phyloP scores from a whole-genome alignment of 2,888 invertebrate species.

The Athripsodes cinereus region DNA sequence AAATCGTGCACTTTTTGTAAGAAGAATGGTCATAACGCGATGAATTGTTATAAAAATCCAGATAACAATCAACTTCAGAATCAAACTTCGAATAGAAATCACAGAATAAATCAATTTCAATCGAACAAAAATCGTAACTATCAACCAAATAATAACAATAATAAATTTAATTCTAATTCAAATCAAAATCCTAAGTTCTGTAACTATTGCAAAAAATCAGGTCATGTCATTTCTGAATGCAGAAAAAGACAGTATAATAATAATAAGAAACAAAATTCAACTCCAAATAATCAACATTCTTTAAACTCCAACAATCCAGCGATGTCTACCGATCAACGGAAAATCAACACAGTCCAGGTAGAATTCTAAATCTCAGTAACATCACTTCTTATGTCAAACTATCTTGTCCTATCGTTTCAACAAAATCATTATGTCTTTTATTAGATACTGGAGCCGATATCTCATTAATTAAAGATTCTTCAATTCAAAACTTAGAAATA shows the following conservation, averaged over 20 bases:
- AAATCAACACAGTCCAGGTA: not conserved
- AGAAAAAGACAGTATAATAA: slow-evolving; percentile 9
- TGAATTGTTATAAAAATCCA: slow-evolving; percentile 1
- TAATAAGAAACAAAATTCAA: slow-evolving; percentile 2
- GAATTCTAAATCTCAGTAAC: slow-evolving; percentile 1
- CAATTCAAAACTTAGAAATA: not conserved
- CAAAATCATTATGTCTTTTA: slow-evolving; percentile 2
- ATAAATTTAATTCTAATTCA: not conserved
- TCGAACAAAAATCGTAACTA: not conserved
- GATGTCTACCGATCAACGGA: slow-evolving; percentile 6
- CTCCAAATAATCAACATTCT: not conserved
- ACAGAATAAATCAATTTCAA: not conserved
- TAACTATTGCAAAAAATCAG: slow-evolving; percentile 3
- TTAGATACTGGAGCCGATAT: slow-evolving; percentile 13
- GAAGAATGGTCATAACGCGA: slow-evolving; percentile 7
- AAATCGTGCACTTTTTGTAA: slow-evolving; percentile 6
- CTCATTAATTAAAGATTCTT: slow-evolving; percentile 5
- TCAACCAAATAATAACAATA: not conserved
- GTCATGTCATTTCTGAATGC: slow-evolving; percentile 7
- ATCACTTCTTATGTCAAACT: slow-evolving; percentile 4
- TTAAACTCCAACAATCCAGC: slow-evolving; percentile 9
- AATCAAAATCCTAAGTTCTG: not conserved
- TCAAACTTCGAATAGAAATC: not conserved
- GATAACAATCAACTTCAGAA: not conserved
- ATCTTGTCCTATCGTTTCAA: not conserved